Percentiles rank a stretch among this genome's conserved stretches.
phyloP scores from a whole-genome alignment of 2,113 vertebrate species.

The Thalassoma bifasciatum region DNA sequence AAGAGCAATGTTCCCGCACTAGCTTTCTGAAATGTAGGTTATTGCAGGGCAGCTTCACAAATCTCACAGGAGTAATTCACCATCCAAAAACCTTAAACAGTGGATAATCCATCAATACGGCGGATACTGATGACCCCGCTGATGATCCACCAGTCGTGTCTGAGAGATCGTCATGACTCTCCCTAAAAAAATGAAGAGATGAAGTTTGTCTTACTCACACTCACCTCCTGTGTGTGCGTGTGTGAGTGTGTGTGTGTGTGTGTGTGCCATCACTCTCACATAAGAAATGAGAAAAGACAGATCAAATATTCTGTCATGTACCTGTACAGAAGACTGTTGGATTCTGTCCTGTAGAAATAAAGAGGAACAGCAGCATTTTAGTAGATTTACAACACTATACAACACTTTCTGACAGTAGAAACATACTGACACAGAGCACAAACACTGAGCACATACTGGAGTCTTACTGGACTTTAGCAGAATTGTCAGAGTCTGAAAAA shows the following conservation, averaged over 20 bases:
- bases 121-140: neutral
- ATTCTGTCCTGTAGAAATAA: too few species aligned
- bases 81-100: constrained; percentile 9
- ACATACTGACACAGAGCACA: too few species aligned
- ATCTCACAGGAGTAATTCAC: constrained; percentile 16
- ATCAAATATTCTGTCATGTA: too few species aligned
- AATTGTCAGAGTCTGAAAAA: too few species aligned
- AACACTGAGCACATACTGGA: too few species aligned
- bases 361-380: too few species aligned
- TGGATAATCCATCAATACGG: constrained; percentile 9
- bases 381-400: too few species aligned
- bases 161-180: neutral
- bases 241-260: too few species aligned
- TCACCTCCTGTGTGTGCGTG: neutral
- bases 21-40: constrained; percentile 17
- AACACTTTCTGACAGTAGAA: too few species aligned
- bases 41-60: neutral
- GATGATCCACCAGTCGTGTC: neutral
- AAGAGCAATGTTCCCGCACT: constrained; percentile 29
- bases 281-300: too few species aligned
- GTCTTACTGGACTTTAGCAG: too few species aligned
- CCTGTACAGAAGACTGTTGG: too few species aligned
- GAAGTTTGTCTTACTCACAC: neutral
- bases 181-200: neutral
- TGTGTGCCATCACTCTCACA: neutral